These are phyloP conservation scores for Pissodes strobi DNA, from an alignment of 1,140 invertebrate genomes.

Conservation along the genomic window DNA sequence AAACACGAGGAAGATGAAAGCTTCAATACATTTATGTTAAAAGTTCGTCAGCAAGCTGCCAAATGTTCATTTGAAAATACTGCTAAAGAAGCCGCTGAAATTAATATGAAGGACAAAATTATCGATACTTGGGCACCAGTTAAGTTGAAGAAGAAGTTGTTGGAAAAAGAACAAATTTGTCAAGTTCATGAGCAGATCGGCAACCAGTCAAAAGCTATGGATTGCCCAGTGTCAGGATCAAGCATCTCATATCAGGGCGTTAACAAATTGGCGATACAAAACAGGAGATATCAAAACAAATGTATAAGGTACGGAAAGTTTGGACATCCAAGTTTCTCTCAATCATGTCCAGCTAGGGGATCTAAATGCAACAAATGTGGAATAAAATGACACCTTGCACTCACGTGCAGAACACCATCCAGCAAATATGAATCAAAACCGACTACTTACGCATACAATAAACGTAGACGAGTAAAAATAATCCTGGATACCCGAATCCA, in stretches of 20 bases:
- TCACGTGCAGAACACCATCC: neutral
- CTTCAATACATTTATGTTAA: constrained; percentile 36
- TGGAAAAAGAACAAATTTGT: constrained; percentile 44
- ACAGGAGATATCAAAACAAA: neutral
- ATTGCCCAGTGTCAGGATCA: neutral
- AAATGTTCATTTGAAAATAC: constrained; percentile 40
- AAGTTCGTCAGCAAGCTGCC: constrained; percentile 44
- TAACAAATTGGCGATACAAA: neutral
- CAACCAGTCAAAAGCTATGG: constrained; percentile 20
- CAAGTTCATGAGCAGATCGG: no score
- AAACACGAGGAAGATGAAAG: constrained; percentile 37
- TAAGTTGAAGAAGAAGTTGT: constrained; percentile 37
- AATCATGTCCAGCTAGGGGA: neutral
- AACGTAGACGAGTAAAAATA: no score
- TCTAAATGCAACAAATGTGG: constrained; percentile 6
- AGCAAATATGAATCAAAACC: no score
- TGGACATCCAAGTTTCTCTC: neutral
- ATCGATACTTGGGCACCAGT: constrained; percentile 41
- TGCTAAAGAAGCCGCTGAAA: constrained; percentile 43
- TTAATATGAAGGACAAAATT: constrained; percentile 44
- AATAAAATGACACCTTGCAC: neutral
- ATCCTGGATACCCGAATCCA: neutral
- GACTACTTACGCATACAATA: no score
- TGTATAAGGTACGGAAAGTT: constrained; percentile 26
- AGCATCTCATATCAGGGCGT: neutral